These are phyloP conservation scores for Psephotus haematonotus DNA, from an alignment of 2,113 vertebrate species.

Conservation along the genomic window DNA sequence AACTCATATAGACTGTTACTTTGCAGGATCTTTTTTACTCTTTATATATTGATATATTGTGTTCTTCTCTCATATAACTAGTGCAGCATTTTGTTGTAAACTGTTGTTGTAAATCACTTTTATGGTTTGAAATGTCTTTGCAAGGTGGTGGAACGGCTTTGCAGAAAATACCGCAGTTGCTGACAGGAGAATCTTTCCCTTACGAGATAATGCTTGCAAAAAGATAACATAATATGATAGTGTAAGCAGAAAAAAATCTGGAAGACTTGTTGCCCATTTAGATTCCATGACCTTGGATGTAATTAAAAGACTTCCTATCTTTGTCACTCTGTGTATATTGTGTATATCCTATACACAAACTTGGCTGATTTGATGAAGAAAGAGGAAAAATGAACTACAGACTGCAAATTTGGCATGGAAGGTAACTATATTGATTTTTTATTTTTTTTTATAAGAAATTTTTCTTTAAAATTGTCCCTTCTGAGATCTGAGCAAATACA, in stretches of 20 bases:
- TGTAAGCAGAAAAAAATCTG: conserved; percentile 50
- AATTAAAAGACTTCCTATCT: background rate
- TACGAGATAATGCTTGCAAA: conserved; percentile 34
- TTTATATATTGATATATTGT: conserved; percentile 2
- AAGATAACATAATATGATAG: background rate
- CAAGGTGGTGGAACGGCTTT: conserved; percentile 57
- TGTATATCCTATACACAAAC: background rate
- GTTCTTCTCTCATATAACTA: background rate
- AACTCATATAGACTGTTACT: background rate
- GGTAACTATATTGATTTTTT: background rate
- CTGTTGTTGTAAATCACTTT: conserved; percentile 40
- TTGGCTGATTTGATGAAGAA: background rate
- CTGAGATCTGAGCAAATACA: background rate
- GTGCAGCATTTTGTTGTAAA: conserved; percentile 24
- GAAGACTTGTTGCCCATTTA: background rate
- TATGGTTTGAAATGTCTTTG: conserved; percentile 39
- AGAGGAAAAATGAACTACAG: background rate
- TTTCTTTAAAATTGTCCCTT: background rate
- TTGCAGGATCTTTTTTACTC: background rate
- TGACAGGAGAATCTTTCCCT: conserved; percentile 26
- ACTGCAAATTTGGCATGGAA: background rate
- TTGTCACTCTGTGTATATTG: background rate
- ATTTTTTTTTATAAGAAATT: background rate
- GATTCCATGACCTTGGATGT: conserved; percentile 17
- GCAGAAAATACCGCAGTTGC: conserved; percentile 44